phyloP scores from a whole-genome alignment of 1,140 invertebrate genomes.

The Schlechtendalia chinensis region DNA sequence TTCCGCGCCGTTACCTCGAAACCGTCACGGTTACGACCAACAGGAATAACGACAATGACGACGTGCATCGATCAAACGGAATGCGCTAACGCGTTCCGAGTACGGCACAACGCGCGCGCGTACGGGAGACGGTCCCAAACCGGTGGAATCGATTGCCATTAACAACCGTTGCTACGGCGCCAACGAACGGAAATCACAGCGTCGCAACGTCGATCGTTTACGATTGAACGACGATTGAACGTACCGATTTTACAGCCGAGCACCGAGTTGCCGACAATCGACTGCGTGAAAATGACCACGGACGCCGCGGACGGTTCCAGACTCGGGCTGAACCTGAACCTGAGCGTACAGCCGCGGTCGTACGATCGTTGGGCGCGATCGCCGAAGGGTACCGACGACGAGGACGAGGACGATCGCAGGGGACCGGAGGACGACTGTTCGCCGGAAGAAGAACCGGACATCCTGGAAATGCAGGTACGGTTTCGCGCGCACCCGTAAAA shows the following conservation, averaged over 20 bases:
- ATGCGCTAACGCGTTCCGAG: not conserved
- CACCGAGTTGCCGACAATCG: slow-evolving; percentile 8
- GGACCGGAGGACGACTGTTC: slow-evolving; percentile 23
- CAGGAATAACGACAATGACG: no score
- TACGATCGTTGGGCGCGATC: slow-evolving; percentile 37
- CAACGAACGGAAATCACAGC: no score
- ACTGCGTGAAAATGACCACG: slow-evolving; percentile 27
- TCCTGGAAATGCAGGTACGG: slow-evolving; percentile 45
- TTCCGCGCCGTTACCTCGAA: no score
- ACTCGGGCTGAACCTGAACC: slow-evolving; percentile 26
- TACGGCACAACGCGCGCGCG: not conserved
- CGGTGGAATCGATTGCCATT: not conserved
- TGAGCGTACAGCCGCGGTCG: slow-evolving; percentile 30
- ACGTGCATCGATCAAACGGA: not conserved
- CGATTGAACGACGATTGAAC: no score
- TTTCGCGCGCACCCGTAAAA: no score
- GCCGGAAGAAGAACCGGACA: slow-evolving; percentile 42
- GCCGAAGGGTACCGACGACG: slow-evolving; percentile 28
- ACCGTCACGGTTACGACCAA: no score
- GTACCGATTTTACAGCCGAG: not conserved
- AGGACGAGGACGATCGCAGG: slow-evolving; percentile 30
- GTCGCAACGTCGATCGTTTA: no score
- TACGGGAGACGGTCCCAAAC: no score
- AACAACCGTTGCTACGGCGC: no score
- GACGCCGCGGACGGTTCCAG: slow-evolving; percentile 32